Percentiles rank a stretch among this genome's conserved stretches.
Evolutionary conservation across 2,888 invertebrate species (phyloP).

Genomic region (Lasioglossum vierecki): DNA sequence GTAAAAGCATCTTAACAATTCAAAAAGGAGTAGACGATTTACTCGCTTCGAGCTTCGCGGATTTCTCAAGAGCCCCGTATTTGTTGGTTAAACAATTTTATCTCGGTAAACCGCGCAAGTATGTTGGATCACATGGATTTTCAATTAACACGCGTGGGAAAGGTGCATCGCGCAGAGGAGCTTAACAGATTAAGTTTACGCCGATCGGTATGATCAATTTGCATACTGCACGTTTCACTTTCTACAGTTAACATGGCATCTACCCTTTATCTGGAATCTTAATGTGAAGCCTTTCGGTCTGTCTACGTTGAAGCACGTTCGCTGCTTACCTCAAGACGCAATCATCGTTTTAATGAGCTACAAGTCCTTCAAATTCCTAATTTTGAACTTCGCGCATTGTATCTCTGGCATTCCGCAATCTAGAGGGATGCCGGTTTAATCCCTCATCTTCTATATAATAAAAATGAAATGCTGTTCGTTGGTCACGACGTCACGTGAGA

Average conservation of each 20-base stretch:
- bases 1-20: background rate
- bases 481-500: too few relatives aligned
- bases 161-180: slow-evolving; percentile 34
- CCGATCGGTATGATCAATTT: slow-evolving; percentile 27
- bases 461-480: too few relatives aligned
- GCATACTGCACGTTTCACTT: slow-evolving; percentile 24
- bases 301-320: background rate
- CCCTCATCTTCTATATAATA: too few relatives aligned
- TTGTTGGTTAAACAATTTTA: slow-evolving; percentile 15
- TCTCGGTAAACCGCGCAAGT: slow-evolving; percentile 19
- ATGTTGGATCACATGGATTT: slow-evolving; percentile 35
- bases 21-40: background rate
- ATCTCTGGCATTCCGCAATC: background rate
- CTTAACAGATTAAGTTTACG: slow-evolving; percentile 41
- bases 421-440: background rate
- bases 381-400: background rate
- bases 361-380: background rate
- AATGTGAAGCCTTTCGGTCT: background rate
- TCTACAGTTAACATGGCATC: background rate
- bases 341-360: background rate
- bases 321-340: background rate
- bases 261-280: background rate
- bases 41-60: background rate
- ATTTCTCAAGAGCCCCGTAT: background rate
- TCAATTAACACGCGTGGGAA: slow-evolving; percentile 36